These are phyloP conservation scores for Calidris pugnax DNA, from an alignment of 2,113 vertebrate species.

Conservation along the genomic window DNA sequence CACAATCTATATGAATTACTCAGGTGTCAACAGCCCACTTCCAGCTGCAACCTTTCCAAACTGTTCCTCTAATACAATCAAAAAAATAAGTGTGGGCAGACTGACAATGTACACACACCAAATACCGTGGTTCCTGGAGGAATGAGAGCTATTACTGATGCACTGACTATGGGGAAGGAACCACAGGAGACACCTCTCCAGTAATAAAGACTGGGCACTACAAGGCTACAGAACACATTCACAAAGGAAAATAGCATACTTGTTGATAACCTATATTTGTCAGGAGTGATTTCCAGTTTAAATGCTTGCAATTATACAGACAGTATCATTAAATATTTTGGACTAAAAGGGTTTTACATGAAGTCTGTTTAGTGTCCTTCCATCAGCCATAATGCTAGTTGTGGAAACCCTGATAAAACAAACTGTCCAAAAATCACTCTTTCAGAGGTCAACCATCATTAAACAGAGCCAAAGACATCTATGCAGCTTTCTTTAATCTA, in stretches of 20 bases:
- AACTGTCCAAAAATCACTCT: background rate
- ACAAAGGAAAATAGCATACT: background rate
- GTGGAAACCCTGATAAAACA: background rate
- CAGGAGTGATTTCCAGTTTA: background rate
- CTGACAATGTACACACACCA: background rate
- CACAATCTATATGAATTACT: background rate
- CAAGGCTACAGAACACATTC: background rate
- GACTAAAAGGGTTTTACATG: background rate
- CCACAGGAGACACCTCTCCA: background rate
- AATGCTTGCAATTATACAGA: background rate
- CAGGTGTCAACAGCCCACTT: background rate
- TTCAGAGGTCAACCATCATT: background rate
- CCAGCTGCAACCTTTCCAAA: background rate
- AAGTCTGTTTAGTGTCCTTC: background rate
- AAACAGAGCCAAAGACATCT: background rate
- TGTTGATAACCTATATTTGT: background rate
- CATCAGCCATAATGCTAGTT: background rate
- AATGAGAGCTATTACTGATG: background rate
- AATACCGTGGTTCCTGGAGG: background rate
- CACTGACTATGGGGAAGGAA: background rate
- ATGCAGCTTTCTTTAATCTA: conserved; percentile 26
- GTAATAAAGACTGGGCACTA: background rate
- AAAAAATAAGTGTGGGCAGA: background rate
- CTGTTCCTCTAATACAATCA: background rate
- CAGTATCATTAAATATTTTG: background rate